Base-by-base conservation (phyloP, 2,797 vertebrate species). In the Pangasius djambal region DNA sequence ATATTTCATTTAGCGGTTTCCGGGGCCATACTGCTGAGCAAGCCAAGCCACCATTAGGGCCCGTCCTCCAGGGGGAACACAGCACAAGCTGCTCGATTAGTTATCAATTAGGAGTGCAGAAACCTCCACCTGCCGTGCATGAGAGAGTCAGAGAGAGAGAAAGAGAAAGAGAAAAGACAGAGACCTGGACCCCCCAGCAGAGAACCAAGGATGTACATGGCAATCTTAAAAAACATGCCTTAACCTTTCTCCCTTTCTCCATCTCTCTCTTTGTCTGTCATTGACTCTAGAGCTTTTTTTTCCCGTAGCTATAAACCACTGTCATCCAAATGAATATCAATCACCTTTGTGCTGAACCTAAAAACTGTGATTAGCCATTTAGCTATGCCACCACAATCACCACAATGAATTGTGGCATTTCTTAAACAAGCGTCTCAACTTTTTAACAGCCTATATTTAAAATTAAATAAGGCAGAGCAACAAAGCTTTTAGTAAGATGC, bases 81-180 rank as follows among this genome's bases (percentile, higher is more conserved):
- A 93, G 94, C 95, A 94, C 96, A 96, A 91, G 92, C 93, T 91
- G 95, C 95, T 96, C 96, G 94, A 96, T 96, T 96, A 96, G 95
- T 96, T 96, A 96, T 96, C 96, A 96, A 96, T 96, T 96, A 96
- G 95, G 94, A 95, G 95, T 94, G 90, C 87, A 94, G 94, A 96
- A 95, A 95, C 95, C 95, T 95, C 94, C 95, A 96, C 95, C 96
- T 96, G 92, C 92, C 63, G 78, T 79, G 63, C 88, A 92, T 87
- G 89, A 84, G 89, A 88, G 87, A 79, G 44, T 77, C 44, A 55
- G 59, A 10, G 61, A 92, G 55, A 69, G 69, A 74, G 75, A 75
- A 55, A 69, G 69, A 74, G 75, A 75, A 55, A 86, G 82, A 72
- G 34, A 31, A n/a, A 59, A 75, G 31, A 34, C 83, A 4, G 18